A percentile compares a stretch with the other conserved stretches of the same genome.
phyloP scores from a whole-genome alignment of 2,888 invertebrate genomes.

The Scaptomyza caliginosa region DNA sequence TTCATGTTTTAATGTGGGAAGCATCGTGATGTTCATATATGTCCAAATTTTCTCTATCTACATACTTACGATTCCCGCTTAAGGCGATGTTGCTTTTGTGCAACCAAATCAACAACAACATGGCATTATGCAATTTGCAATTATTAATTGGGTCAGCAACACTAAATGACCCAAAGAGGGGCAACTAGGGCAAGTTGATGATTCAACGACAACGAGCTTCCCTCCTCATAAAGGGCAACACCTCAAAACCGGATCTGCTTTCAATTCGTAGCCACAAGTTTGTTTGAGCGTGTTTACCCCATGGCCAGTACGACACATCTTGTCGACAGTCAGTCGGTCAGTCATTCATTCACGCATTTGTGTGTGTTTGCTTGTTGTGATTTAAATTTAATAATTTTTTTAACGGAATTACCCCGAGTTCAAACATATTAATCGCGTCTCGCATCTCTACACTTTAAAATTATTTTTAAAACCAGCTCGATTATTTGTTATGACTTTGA shows the following conservation, averaged over 20 bases:
- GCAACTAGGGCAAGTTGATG: constrained; percentile 31
- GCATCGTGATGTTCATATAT: constrained; percentile 25
- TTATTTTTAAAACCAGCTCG: background rate
- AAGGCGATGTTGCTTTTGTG: constrained; percentile 59
- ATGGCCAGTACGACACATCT: constrained; percentile 51
- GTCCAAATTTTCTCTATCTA: constrained; percentile 54
- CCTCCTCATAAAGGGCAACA: constrained; percentile 48
- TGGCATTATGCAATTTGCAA: constrained; percentile 65
- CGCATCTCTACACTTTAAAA: background rate
- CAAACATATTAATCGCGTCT: constrained; percentile 61
- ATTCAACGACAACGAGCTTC: constrained; percentile 33
- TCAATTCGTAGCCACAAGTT: constrained; percentile 9
- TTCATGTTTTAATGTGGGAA: constrained; percentile 57
- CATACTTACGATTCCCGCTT: constrained; percentile 55
- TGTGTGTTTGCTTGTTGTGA: constrained; percentile 28
- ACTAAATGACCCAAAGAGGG: constrained; percentile 47
- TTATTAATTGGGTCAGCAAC: constrained; percentile 70
- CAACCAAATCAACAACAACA: constrained; percentile 24
- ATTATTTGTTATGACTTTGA: background rate
- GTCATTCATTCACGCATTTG: constrained; percentile 31
- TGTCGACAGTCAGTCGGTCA: constrained; percentile 37
- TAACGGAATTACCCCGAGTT: constrained; percentile 75
- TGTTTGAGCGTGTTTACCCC: constrained; percentile 48
- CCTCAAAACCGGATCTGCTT: constrained; percentile 66
- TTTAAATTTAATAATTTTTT: constrained; percentile 45